These are phyloP conservation scores for Lophura nycthemera DNA, from an alignment of 2,113 vertebrate genomes.

Conservation along the genomic window DNA sequence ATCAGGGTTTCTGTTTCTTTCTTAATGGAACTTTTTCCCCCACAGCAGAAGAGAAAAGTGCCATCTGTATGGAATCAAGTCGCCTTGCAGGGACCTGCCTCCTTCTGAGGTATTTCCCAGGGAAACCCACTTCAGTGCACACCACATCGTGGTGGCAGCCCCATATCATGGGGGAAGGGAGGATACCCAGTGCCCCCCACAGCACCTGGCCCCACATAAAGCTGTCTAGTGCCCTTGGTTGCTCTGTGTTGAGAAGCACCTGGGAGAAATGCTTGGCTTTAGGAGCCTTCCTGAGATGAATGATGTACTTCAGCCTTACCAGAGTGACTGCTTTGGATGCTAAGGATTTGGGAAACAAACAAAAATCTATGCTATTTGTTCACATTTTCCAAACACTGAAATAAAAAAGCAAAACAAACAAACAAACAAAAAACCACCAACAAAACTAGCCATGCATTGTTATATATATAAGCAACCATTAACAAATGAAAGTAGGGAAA, in stretches of 20 bases:
- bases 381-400: neutral
- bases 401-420: neutral
- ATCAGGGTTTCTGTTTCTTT: neutral
- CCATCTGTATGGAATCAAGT: neutral
- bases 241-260: accelerated
- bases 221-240: neutral
- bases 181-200: neutral
- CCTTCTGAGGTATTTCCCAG: neutral
- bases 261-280: neutral
- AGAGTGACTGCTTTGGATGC: neutral
- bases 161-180: accelerated
- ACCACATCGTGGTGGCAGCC: accelerated
- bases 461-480: neutral
- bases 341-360: accelerated
- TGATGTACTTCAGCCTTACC: accelerated
- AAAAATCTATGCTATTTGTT: neutral
- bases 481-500: no score
- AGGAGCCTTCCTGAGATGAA: neutral
- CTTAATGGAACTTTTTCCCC: neutral
- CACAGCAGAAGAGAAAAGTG: neutral
- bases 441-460: neutral
- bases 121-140: neutral
- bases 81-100: neutral
- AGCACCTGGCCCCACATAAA: neutral
- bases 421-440: neutral